Evolutionary conservation across 2,888 invertebrate species (phyloP), one percentile per base, ranked within the genome.

Genomic region (Polyommatus iphigenia): DNA sequence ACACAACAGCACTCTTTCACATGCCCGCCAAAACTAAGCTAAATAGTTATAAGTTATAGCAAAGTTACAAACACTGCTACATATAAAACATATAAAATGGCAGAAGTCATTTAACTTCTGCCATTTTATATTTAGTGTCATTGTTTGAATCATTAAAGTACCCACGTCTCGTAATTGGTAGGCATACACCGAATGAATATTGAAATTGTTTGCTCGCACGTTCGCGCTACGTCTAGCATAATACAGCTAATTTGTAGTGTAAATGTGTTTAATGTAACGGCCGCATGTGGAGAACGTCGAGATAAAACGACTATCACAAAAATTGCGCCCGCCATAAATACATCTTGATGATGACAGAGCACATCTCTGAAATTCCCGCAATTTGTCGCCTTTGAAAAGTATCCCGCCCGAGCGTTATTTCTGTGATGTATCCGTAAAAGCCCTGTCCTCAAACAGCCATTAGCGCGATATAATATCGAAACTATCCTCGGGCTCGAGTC

Each of bases 391-490:
- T 46, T 54, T 75, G 18, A 46, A 75, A 24, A 29, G 54, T 54
- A 29, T 75, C 15, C 15, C 29, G 75, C 50, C 50, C 50, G 50
- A 75, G 75, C 50, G 75, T 50, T 29, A 6, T 54, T 75, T 75
- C 6, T 75, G 54, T 75, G 75, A 75, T 75, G 75, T 73, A 50
- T 75, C 54, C 46, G 54, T 75, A 32, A 75, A 8, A 75, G 75
- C 73, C 75, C 50, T 15, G 75, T 54, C 75, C 75, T 75, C 54
- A 15, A 54, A 46, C 46, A n/a, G 46, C 41, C 73, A 41, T 73
- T 46, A 46, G 72, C 5, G 4, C 46, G 20, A 72, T 46, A 46
- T 72, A 46, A 46, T 46, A 46, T 13, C 24, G 46, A 15, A 72
- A 15, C 41, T 24, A 75, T 54, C 15, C 50, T 50, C 8, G 7